Evolutionary conservation across 2,113 vertebrate species (phyloP).

Genomic region (Pterocles gutturalis): DNA sequence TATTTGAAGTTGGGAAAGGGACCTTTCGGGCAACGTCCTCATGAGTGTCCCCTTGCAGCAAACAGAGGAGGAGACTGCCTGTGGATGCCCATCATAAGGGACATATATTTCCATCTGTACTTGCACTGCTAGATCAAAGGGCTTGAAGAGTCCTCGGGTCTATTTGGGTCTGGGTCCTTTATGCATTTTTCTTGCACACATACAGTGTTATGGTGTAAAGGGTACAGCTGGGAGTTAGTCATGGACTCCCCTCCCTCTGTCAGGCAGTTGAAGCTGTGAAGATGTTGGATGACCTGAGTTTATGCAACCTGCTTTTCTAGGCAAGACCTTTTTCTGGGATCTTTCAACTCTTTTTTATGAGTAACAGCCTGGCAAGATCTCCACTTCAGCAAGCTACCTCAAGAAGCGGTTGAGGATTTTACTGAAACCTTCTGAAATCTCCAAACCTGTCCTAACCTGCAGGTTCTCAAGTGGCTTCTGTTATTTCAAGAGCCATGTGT

Average conservation of each 20-base stretch:
- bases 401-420: slow-evolving; percentile 7
- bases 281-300: not conserved
- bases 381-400: not conserved
- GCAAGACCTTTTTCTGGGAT: not conserved
- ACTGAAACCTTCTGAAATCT: slow-evolving; percentile 30
- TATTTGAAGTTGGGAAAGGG: not conserved
- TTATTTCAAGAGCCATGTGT: not conserved
- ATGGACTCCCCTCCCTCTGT: not conserved
- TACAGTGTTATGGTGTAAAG: not conserved
- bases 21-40: not conserved
- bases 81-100: not conserved
- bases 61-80: not conserved
- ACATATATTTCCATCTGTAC: not conserved
- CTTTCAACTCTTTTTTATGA: slow-evolving; percentile 12
- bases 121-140: not conserved
- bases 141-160: not conserved
- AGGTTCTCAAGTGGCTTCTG: slow-evolving; percentile 32
- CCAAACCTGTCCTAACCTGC: slow-evolving; percentile 30
- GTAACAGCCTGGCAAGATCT: not conserved
- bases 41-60: not conserved
- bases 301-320: not conserved
- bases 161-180: not conserved
- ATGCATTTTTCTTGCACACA: not conserved
- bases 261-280: not conserved
- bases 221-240: not conserved